Percentiles rank a stretch among this genome's conserved stretches.
These are phyloP conservation scores for Atta texana DNA, from an alignment of 1,140 invertebrate genomes.

Conservation along the genomic window DNA sequence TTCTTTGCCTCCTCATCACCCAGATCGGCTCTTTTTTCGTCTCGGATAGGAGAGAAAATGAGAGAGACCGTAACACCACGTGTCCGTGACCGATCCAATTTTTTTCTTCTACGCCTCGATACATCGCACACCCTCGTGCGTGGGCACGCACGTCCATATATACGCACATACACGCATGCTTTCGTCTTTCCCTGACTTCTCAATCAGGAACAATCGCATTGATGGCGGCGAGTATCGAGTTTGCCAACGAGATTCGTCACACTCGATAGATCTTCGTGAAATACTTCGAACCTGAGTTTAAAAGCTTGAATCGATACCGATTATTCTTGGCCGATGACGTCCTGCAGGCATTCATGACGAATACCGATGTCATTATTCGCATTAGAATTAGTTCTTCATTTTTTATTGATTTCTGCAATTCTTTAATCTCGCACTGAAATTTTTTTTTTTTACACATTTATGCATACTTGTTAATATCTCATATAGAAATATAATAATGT, in stretches of 20 bases:
- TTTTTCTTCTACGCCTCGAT: slow-evolving; percentile 73
- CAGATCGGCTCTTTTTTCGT: slow-evolving; percentile 64
- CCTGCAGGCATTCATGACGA: slow-evolving; percentile 36
- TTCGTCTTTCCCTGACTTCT: slow-evolving; percentile 73
- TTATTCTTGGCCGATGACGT: neutral
- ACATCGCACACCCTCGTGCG: slow-evolving; percentile 61
- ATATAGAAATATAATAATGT: neutral
- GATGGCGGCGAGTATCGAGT: slow-evolving; percentile 63
- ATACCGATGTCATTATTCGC: slow-evolving; percentile 31
- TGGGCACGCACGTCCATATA: slow-evolving; percentile 19
- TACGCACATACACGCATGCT: neutral
- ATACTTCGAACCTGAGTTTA: slow-evolving; percentile 39
- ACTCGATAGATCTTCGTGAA: slow-evolving; percentile 57
- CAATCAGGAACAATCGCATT: slow-evolving; percentile 73
- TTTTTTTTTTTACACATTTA: neutral
- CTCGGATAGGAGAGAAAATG: slow-evolving; percentile 53
- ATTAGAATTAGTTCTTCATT: neutral
- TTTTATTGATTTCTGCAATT: neutral
- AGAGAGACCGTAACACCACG: slow-evolving; percentile 72
- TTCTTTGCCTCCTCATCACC: slow-evolving; percentile 40
- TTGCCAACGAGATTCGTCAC: slow-evolving; percentile 75
- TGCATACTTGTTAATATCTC: neutral
- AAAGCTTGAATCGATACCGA: slow-evolving; percentile 33
- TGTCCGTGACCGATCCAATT: slow-evolving; percentile 82
- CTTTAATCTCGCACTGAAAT: neutral